A percentile compares a stretch with the other conserved stretches of the same genome.
Evolutionary conservation across 2,797 vertebrate genomes (phyloP).

Genomic region (Telmatherina bonti): DNA sequence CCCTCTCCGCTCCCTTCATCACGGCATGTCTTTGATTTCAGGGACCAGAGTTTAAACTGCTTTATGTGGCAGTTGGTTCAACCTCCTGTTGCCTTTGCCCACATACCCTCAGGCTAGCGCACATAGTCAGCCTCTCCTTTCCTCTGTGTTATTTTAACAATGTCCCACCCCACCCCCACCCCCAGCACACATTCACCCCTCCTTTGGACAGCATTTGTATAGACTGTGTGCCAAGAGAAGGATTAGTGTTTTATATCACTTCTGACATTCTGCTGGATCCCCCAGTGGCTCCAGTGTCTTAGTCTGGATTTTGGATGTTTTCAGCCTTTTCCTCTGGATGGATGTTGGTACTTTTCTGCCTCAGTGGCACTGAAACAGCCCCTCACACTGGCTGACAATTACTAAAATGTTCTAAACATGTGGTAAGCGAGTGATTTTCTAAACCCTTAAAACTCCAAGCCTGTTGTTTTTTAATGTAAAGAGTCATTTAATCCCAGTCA

Average conservation of each 20-base stretch:
- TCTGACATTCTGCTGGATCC: slow-evolving; percentile 75
- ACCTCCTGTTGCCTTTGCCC: slow-evolving; percentile 61
- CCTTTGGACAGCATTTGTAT: slow-evolving; percentile 51
- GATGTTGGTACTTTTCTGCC: slow-evolving; percentile 34
- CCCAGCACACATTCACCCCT: slow-evolving; percentile 36
- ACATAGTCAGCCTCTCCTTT: slow-evolving; percentile 47
- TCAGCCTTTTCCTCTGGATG: slow-evolving; percentile 59
- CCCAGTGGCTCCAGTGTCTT: slow-evolving; percentile 73
- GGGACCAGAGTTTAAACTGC: slow-evolving; percentile 67
- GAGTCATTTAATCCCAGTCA: too few relatives aligned
- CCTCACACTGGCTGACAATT: not conserved
- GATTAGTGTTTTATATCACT: slow-evolving; percentile 85
- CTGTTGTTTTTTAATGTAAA: too few relatives aligned
- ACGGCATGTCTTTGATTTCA: slow-evolving; percentile 54
- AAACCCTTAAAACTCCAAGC: too few relatives aligned
- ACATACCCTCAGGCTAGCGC: slow-evolving; percentile 55
- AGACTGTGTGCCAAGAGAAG: slow-evolving; percentile 70
- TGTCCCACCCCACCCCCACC: slow-evolving; percentile 49
- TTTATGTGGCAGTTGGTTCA: slow-evolving; percentile 79
- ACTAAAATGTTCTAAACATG: not conserved
- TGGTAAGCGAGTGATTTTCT: not conserved
- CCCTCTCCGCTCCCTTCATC: slow-evolving; percentile 33
- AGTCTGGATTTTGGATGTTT: slow-evolving; percentile 59
- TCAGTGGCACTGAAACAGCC: not conserved
- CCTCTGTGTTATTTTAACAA: slow-evolving; percentile 81